phyloP scores from a whole-genome alignment of 2,888 invertebrate genomes.

The Cantharis lateralis region DNA sequence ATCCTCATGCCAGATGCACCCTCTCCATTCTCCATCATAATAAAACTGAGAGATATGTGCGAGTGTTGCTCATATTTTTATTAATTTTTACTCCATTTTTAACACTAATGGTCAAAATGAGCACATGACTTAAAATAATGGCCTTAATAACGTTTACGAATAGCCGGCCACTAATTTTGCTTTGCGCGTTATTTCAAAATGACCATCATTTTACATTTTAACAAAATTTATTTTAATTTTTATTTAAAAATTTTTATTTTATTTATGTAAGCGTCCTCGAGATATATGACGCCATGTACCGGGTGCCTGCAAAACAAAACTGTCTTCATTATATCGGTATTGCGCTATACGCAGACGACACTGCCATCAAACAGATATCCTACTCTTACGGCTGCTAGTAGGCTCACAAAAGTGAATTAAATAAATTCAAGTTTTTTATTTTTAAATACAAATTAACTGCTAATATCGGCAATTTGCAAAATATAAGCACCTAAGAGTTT shows the following conservation, averaged over 20 bases:
- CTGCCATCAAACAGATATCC: too few relatives aligned
- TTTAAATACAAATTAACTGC: not conserved
- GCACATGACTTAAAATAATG: slow-evolving; percentile 40
- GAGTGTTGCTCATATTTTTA: slow-evolving; percentile 44
- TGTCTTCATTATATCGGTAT: too few relatives aligned
- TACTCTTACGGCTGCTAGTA: too few relatives aligned
- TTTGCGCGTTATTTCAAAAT: not conserved
- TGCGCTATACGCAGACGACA: too few relatives aligned
- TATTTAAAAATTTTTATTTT: not conserved
- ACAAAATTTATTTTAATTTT: not conserved
- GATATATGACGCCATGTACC: not conserved
- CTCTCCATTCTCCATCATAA: slow-evolving; percentile 39
- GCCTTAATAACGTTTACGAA: slow-evolving; percentile 43
- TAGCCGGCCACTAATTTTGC: not conserved
- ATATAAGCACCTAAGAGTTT: slow-evolving; percentile 57
- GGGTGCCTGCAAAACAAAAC: too few relatives aligned
- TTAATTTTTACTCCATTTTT: slow-evolving; percentile 46
- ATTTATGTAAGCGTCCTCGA: not conserved
- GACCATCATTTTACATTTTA: not conserved
- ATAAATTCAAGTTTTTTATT: not conserved
- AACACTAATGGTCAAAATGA: slow-evolving; percentile 44
- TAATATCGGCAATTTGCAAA: slow-evolving; percentile 43
- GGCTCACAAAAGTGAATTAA: too few relatives aligned
- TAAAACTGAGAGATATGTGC: slow-evolving; percentile 36
- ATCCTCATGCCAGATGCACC: slow-evolving; percentile 38